Conservation (phyloP, 2,888 invertebrate genomes). For the Aproaerema taeniolella region DNA sequence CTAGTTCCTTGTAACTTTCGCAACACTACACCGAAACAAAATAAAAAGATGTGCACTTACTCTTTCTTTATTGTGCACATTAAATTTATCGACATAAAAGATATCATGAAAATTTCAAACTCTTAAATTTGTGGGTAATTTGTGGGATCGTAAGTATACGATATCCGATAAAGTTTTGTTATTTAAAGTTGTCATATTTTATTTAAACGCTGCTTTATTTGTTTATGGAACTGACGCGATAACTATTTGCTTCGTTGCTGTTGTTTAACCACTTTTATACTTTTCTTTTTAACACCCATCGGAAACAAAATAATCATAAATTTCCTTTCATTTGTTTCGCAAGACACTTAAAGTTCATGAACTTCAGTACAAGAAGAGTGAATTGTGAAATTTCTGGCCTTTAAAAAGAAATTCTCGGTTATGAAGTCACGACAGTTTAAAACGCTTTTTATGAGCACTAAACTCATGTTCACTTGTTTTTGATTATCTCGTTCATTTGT, state of each 20-base stretch:
- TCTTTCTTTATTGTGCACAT: conserved; percentile 5
- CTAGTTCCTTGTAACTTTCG: conserved; percentile 7
- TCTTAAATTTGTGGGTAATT: conserved; percentile 1
- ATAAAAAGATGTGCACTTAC: conserved; percentile 18
- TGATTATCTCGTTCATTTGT: conserved; percentile 44
- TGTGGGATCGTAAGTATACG: too few species aligned
- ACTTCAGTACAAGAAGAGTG: conserved; percentile 29
- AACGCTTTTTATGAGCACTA: conserved; percentile 46
- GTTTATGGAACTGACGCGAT: too few species aligned
- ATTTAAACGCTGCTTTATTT: conserved; percentile 3
- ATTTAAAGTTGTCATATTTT: conserved; percentile 6
- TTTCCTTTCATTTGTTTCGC: conserved; percentile 25
- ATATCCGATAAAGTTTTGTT: conserved; percentile 7
- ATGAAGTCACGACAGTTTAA: conserved; percentile 46
- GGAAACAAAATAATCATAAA: conserved; percentile 10
- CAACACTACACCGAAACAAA: conserved; percentile 11
- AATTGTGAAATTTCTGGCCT: conserved; percentile 45
- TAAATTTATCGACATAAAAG: not conserved
- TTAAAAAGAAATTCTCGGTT: conserved; percentile 33
- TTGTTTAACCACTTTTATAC: conserved; percentile 1
- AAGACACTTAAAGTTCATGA: conserved; percentile 32
- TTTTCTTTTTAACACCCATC: conserved; percentile 14
- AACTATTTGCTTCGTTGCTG: too few species aligned
- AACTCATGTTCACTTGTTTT: conserved; percentile 38
- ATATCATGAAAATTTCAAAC: conserved; percentile 3